Evolutionary conservation across 2,113 vertebrate genomes (phyloP).

Genomic region (Pica pica): DNA sequence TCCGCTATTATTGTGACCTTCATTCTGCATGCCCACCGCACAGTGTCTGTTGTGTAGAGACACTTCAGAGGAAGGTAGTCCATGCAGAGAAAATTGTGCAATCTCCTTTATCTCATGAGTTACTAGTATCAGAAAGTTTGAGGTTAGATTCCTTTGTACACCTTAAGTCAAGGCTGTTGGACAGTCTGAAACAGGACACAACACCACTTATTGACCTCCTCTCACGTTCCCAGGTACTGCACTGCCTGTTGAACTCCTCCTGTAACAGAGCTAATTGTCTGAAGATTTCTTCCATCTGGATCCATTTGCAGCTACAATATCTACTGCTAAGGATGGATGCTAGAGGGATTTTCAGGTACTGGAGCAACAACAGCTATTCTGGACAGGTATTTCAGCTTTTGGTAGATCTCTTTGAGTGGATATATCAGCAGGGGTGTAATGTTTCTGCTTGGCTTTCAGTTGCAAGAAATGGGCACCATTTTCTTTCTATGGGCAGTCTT

Average conservation of each 20-base stretch:
- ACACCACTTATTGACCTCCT: rapidly evolving
- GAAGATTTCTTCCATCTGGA: not conserved
- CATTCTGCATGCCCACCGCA: not conserved
- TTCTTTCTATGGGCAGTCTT: not conserved
- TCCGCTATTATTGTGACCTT: not conserved
- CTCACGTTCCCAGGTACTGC: not conserved
- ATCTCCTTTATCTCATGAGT: not conserved
- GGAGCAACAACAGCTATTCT: not conserved
- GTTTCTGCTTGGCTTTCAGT: not conserved
- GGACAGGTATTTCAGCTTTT: not conserved
- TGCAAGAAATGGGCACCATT: not conserved
- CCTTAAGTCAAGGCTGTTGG: not conserved
- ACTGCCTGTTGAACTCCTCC: not conserved
- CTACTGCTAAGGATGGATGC: not conserved
- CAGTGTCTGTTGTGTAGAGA: not conserved
- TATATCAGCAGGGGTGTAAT: not conserved
- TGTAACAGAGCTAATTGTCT: not conserved
- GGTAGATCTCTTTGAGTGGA: not conserved
- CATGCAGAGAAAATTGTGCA: no score
- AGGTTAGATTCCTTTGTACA: not conserved
- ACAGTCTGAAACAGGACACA: not conserved
- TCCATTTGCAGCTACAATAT: not conserved
- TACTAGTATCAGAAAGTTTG: not conserved
- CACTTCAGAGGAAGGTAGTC: not conserved
- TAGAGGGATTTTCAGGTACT: not conserved